phyloP scores from a whole-genome alignment of 2,113 vertebrate genomes.

The Potamarius usumacintae region DNA sequence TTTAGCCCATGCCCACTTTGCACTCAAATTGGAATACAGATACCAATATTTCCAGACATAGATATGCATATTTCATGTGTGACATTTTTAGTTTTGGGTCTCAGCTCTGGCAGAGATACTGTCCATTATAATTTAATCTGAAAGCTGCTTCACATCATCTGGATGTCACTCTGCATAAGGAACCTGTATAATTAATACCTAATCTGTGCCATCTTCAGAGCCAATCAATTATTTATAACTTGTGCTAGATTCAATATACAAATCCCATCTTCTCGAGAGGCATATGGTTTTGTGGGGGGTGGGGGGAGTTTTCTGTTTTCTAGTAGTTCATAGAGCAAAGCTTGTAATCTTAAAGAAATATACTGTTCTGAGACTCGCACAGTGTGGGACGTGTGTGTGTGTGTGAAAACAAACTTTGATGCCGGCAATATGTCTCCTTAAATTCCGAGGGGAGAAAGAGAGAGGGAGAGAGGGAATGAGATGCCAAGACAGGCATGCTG shows the following conservation, averaged over 20 bases:
- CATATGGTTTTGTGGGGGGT: not conserved
- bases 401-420: constrained; percentile 33
- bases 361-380: not conserved
- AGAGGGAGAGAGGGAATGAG: constrained; percentile 6
- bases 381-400: not conserved
- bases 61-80: not conserved
- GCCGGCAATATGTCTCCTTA: constrained; percentile 15
- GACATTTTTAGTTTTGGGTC: not conserved
- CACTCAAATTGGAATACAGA: not conserved
- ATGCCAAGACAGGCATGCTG: constrained; percentile 7
- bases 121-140: not conserved
- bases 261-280: not conserved
- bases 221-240: constrained; percentile 15
- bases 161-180: constrained; percentile 14
- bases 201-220: not conserved
- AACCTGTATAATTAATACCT: constrained; percentile 11
- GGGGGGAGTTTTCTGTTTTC: not conserved
- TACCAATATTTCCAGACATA: not conserved
- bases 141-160: constrained; percentile 4
- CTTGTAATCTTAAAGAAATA: not conserved
- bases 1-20: not conserved
- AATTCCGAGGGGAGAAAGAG: not conserved
- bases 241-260: not conserved
- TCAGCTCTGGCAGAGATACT: not conserved
- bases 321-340: not conserved